Evolutionary conservation across 2,888 invertebrate genomes (phyloP), one percentile per base, ranked within the genome.

Genomic region (Pinctada fucata): DNA sequence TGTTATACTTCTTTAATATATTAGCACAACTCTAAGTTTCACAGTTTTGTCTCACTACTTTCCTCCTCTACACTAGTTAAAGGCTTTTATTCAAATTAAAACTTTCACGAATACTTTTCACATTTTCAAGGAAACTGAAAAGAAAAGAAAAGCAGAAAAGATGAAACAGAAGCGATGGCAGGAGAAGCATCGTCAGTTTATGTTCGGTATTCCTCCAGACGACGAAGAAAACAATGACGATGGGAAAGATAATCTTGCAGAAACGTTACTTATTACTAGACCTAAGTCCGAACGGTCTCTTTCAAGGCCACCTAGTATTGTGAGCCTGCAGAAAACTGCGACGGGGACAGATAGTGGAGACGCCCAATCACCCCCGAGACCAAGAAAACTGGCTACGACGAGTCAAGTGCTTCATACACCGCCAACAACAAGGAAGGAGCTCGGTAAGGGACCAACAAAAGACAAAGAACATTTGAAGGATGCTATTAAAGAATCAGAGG

Each of bases 101-200:
- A 31, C 31, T 31, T 31, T 31, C 31, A 31, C 31, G 31, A 31
- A 31, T 31, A 31, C 31, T 31, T 31, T 31, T 31, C 31, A 31
- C 31, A 31, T 31, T 31, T 31, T 31, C 31, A 31, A 90, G 90
- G 90, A 90, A 76, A 88, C 88, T 45, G 90, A 90, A 76, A 89
- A 88, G 85, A 90, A 90, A 78, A 83, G 90, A 0, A 89, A 89
- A 75, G 88, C 88, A 72, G 90, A 90, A 75, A 89, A 89, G 79
- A 79, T 89, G 78, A 89, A 89, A 75, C 90, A 90, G 81, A 87
- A 88, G 76, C 78, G 89, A 50, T 90, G 90, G 90, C 90, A 90
- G 72, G 90, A 90, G 79, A 89, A 89, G 71, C 90, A 90, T 76
- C 82, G 89, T 63, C 85, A 88, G 10, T 87, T 88, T 76, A 86